phyloP scores from a whole-genome alignment of 2,888 invertebrate species.

The Chrysodeixis includens region DNA sequence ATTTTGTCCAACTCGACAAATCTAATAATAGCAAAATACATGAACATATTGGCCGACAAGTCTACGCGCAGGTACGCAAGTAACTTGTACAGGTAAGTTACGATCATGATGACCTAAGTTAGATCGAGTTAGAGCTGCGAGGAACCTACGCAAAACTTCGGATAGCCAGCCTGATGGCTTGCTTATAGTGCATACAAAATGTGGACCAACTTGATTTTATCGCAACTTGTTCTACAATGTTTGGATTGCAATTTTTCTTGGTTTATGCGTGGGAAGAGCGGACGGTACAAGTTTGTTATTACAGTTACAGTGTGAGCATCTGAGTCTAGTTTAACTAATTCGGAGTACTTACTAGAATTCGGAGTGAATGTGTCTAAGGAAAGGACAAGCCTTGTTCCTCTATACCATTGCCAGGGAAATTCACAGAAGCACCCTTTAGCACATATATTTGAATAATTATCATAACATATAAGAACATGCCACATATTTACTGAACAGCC shows the following conservation, averaged over 20 bases:
- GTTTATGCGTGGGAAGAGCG: background rate
- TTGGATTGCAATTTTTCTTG: conserved; percentile 11
- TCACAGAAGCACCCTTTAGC: background rate
- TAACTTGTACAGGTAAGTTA: conserved; percentile 54
- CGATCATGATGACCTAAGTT: conserved; percentile 60
- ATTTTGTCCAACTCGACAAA: background rate
- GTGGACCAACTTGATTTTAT: conserved; percentile 17
- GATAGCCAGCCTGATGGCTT: conserved; percentile 44
- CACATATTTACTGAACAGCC: conserved; percentile 9
- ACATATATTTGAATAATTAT: conserved; percentile 13
- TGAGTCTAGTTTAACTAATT: too few relatives aligned
- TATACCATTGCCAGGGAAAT: background rate
- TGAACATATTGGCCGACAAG: conserved; percentile 20
- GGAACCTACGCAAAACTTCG: conserved; percentile 45
- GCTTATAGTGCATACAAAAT: conserved; percentile 49
- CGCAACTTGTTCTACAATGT: conserved; percentile 12
- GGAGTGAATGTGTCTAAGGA: background rate
- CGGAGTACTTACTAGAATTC: background rate
- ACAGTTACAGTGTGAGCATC: background rate
- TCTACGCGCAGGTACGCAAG: conserved; percentile 31
- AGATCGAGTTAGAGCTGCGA: conserved; percentile 59
- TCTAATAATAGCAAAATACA: conserved; percentile 12
- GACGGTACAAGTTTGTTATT: background rate
- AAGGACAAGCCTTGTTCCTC: background rate
- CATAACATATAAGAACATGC: conserved; percentile 10